These are phyloP conservation scores for Synaphobranchus kaupii DNA, from an alignment of 2,797 vertebrate genomes.

Conservation along the genomic window DNA sequence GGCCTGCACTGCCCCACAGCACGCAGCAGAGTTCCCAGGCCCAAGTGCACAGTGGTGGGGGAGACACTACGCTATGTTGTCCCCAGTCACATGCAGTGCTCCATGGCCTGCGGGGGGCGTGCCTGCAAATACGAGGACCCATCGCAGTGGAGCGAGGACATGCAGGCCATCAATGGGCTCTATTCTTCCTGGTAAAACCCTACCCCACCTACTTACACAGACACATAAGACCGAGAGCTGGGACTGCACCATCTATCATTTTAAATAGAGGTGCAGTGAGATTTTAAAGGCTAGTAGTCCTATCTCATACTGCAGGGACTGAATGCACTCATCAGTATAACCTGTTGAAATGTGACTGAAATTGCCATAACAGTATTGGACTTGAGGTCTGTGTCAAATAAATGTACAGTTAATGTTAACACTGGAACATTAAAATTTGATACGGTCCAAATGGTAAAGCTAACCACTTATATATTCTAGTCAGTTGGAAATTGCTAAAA, in stretches of 20 bases:
- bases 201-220: background rate
- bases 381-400: background rate
- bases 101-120: constrained; percentile 87
- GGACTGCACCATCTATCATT: background rate
- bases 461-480: background rate
- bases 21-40: constrained; percentile 70
- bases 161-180: constrained; percentile 90
- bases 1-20: background rate
- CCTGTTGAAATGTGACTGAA: no score
- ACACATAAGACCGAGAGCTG: background rate
- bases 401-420: background rate
- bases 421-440: no score
- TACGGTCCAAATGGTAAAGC: background rate
- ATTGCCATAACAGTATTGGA: background rate
- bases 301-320: background rate
- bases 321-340: background rate
- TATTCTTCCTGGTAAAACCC: constrained; percentile 89
- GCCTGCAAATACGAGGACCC: constrained; percentile 96
- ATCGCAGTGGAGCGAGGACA: constrained; percentile 81
- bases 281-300: background rate
- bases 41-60: constrained; percentile 89
- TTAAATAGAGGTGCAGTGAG: background rate
- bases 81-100: constrained; percentile 88
- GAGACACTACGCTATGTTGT: constrained; percentile 87
- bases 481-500: no score